Evolutionary conservation across 2,888 invertebrate genomes (phyloP).

Genomic region (Tachystola acroxantha): DNA sequence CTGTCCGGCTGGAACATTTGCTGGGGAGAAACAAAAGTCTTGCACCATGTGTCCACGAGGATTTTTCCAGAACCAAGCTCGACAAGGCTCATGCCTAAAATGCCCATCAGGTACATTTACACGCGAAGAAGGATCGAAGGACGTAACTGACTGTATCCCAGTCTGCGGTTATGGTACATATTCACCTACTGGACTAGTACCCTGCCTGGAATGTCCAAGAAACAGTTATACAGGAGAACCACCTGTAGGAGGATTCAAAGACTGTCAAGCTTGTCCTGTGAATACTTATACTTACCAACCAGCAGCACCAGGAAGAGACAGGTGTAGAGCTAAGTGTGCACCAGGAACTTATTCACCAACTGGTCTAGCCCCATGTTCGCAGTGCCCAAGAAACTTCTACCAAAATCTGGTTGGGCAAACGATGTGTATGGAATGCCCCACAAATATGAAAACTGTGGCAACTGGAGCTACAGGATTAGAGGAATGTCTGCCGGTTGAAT

Average conservation of each 20-base stretch:
- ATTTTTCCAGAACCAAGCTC: slow-evolving; percentile 94
- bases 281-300: slow-evolving; percentile 94
- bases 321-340: slow-evolving; percentile 92
- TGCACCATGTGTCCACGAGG: slow-evolving; percentile 96
- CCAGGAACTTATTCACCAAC: slow-evolving; percentile 95
- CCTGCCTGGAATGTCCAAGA: slow-evolving; percentile 95
- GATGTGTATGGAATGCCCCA: slow-evolving; percentile 93
- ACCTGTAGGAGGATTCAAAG: slow-evolving; percentile 93
- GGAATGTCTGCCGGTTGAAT: slow-evolving; percentile 92
- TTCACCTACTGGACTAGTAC: slow-evolving; percentile 94
- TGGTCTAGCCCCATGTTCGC: slow-evolving; percentile 94
- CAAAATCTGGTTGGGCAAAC: slow-evolving; percentile 91
- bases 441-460: slow-evolving; percentile 91
- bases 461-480: slow-evolving; percentile 89
- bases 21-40: slow-evolving; percentile 91
- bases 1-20: slow-evolving; percentile 97
- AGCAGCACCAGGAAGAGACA: slow-evolving; percentile 89
- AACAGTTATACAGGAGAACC: slow-evolving; percentile 94
- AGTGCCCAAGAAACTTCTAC: slow-evolving; percentile 95
- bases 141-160: slow-evolving; percentile 91
- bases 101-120: slow-evolving; percentile 97
- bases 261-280: slow-evolving; percentile 94
- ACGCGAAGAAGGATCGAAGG: slow-evolving; percentile 92
- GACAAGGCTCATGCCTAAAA: slow-evolving; percentile 92
- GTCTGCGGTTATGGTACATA: slow-evolving; percentile 98